These are phyloP conservation scores for Remorina albescens DNA, from an alignment of 2,797 vertebrate species.

Conservation along the genomic window DNA sequence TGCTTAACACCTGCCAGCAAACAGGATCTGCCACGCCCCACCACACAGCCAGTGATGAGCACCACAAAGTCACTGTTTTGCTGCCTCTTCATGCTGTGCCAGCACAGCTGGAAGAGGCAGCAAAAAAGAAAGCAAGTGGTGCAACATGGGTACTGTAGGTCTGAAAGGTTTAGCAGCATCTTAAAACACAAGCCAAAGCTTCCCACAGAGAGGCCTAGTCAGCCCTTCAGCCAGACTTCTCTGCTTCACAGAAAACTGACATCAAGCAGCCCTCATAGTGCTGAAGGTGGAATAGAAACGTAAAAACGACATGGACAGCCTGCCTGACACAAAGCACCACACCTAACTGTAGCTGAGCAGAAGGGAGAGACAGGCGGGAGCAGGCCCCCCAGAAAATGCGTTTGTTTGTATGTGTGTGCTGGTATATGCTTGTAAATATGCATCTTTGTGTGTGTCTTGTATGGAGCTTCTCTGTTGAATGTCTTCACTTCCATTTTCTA, in stretches of 20 bases:
- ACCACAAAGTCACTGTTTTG: conserved; percentile 28
- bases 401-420: background rate
- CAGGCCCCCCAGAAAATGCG: background rate
- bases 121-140: conserved; percentile 36
- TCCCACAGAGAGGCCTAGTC: conserved; percentile 59
- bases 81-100: conserved; percentile 30
- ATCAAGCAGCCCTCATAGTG: conserved; percentile 51
- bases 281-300: conserved; percentile 58
- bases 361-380: conserved; percentile 32
- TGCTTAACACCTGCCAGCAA: conserved; percentile 17
- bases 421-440: conserved; percentile 34
- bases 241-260: conserved; percentile 56
- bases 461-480: conserved; percentile 73
- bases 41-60: conserved; percentile 14
- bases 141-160: conserved; percentile 28
- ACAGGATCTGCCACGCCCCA: conserved; percentile 8
- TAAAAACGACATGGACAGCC: conserved; percentile 54
- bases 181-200: conserved; percentile 47
- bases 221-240: conserved; percentile 44
- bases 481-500: conserved; percentile 76
- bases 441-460: conserved; percentile 65
- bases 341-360: conserved; percentile 52
- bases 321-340: conserved; percentile 56
- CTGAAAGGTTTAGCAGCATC: conserved; percentile 64
- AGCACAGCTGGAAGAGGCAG: no score